phyloP scores from a whole-genome alignment of 2,113 vertebrate species.

The Verasper variegatus region DNA sequence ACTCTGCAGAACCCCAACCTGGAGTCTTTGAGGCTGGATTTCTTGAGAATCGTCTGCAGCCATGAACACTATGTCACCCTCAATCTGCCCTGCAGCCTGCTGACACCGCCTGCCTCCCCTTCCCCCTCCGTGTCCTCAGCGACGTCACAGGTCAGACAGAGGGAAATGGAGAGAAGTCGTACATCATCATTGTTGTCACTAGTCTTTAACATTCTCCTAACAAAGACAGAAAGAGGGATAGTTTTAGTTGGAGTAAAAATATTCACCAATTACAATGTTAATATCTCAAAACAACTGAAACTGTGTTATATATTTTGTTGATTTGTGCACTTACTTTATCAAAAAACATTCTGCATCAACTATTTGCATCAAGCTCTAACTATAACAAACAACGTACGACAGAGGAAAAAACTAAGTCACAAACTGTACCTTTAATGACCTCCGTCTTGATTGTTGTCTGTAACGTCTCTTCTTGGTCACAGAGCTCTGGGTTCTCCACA shows the following conservation, averaged over 20 bases:
- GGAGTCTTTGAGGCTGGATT: constrained; percentile 93
- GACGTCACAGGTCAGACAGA: constrained; percentile 90
- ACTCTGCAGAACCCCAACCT: constrained; percentile 90
- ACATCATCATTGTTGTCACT: neutral
- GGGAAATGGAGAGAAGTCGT: neutral
- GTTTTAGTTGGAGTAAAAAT: neutral
- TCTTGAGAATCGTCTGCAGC: constrained; percentile 94
- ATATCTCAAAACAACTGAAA: too few relatives aligned
- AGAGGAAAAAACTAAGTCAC: neutral
- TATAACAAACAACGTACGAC: neutral
- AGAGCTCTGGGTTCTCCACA: constrained; percentile 99
- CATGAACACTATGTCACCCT: constrained; percentile 98
- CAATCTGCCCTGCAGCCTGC: constrained; percentile 94
- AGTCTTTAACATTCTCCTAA: neutral
- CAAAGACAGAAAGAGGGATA: too few relatives aligned
- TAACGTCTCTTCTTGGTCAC: constrained; percentile 28
- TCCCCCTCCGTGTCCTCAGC: constrained; percentile 97
- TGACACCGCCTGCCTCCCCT: constrained; percentile 95
- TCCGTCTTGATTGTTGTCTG: neutral
- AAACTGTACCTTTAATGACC: too few relatives aligned
- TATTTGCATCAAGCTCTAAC: too few relatives aligned
- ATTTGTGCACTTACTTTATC: too few relatives aligned
- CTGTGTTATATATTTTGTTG: too few relatives aligned
- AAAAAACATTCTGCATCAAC: too few relatives aligned
- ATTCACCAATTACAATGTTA: too few relatives aligned